Evolutionary conservation across 2,113 vertebrate species (phyloP).

Genomic region (Cyprichromis sp.): DNA sequence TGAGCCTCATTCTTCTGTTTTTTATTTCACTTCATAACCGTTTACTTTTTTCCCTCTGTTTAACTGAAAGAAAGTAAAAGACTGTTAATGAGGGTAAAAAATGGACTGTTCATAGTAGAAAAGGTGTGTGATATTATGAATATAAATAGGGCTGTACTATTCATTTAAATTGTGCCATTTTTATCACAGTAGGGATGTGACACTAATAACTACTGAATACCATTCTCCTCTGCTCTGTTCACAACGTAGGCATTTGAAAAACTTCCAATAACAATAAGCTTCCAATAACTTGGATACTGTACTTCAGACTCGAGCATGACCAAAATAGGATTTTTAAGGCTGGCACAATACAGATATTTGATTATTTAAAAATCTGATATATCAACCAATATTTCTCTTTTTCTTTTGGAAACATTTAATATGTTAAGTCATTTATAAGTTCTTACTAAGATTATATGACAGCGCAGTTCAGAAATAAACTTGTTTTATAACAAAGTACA

Average conservation of each 20-base stretch:
- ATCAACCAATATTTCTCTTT: fast-evolving
- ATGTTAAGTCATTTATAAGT: neutral
- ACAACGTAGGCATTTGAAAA: neutral
- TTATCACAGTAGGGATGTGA: neutral
- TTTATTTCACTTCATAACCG: neutral
- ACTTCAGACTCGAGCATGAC: neutral
- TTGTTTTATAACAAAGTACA: neutral
- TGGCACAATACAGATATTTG: neutral
- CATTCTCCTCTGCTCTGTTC: neutral
- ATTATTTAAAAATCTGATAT: neutral
- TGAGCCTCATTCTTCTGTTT: neutral
- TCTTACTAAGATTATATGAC: neutral
- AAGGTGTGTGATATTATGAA: neutral
- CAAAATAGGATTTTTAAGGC: neutral
- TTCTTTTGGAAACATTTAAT: neutral
- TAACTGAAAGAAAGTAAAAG: neutral
- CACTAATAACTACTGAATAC: neutral
- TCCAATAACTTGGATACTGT: neutral
- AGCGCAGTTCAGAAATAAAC: neutral
- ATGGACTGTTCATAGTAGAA: neutral
- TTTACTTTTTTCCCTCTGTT: neutral
- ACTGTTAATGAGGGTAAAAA: neutral
- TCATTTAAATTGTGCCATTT: neutral
- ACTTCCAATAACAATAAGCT: neutral
- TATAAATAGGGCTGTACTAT: neutral